Evolutionary conservation across 2,113 vertebrate species (phyloP).

Genomic region (Pelvicachromis taeniatus): DNA sequence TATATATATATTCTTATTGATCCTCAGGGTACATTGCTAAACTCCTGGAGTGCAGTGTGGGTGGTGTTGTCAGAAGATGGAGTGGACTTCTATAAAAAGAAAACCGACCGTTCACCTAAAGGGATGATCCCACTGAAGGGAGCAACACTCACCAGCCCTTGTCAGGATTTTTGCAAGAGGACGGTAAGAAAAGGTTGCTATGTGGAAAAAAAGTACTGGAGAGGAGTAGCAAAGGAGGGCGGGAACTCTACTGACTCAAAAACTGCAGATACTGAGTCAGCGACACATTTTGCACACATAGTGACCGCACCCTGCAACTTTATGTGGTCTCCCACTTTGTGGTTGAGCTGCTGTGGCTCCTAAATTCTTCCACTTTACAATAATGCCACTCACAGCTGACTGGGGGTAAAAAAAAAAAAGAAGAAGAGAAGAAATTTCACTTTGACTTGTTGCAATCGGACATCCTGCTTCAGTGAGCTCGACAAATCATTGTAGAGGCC

Average conservation of each 20-base stretch:
- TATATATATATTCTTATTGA: background rate
- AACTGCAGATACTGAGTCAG: background rate
- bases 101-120: conserved; percentile 87
- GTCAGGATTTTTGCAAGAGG: conserved; percentile 88
- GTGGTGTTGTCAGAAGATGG: conserved; percentile 89
- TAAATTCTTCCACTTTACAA: background rate
- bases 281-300: background rate
- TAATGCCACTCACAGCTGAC: background rate
- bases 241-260: background rate
- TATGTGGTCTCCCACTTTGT: background rate
- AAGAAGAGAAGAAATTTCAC: background rate
- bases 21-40: conserved; percentile 85
- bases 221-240: background rate
- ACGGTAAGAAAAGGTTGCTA: conserved; percentile 70
- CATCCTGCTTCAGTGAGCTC: background rate
- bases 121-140: conserved; percentile 94
- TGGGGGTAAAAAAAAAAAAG: background rate
- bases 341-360: background rate
- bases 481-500: background rate
- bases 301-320: background rate
- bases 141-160: conserved; percentile 80
- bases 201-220: background rate
- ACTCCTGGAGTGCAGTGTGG: conserved; percentile 92
- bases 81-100: conserved; percentile 92
- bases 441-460: background rate